Evolutionary conservation across 2,888 invertebrate species (phyloP), one percentile per base, ranked within the genome.

Genomic region (Mesoligia furuncula): DNA sequence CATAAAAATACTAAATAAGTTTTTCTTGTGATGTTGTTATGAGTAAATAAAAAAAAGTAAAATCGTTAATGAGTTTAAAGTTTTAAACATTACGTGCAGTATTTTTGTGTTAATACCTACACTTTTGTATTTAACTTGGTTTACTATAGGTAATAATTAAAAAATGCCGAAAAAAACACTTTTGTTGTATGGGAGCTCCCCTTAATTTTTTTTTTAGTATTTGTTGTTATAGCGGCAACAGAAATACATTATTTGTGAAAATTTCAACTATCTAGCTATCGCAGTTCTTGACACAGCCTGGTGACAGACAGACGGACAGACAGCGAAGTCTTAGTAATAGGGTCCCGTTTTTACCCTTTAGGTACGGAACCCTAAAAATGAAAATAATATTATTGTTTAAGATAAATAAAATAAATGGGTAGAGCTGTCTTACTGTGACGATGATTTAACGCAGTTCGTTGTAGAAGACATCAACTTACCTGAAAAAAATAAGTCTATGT

Each of bases 391-490:
- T 42, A 11, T 73, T 39, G 39, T 73, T 54, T 15, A 27, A 65
- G n/a, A 51, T 57, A 39, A 74, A 11, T n/a, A n/a, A n/a, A 70
- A 80, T 74, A 64, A 73, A 61, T 57, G 13, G 48, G 24, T 67
- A 59, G 13, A 79, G 62, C 76, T 81, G 80, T 83, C 89, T 89
- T 89, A 88, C 89, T 88, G 67, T 65, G 72, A n/a, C 9, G 70
- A 45, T 70, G 65, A 73, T 75, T 51, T 65, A n/a, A n/a, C 4
- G 61, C 54, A 51, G 68, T 76, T 79, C 39, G 20, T 45, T 1
- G n/a, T 15, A 31, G 20, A 65, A 27, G 66, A 77, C 57, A 62
- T 59, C 71, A 31, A 68, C 89, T 85, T 88, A 88, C 88, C 89
- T 88, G 89, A 48, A 89, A 89, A 73, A 89, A 78, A 81, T n/a